These are phyloP conservation scores for Tortrix viridana DNA, from an alignment of 2,888 invertebrate genomes.

Conservation along the genomic window DNA sequence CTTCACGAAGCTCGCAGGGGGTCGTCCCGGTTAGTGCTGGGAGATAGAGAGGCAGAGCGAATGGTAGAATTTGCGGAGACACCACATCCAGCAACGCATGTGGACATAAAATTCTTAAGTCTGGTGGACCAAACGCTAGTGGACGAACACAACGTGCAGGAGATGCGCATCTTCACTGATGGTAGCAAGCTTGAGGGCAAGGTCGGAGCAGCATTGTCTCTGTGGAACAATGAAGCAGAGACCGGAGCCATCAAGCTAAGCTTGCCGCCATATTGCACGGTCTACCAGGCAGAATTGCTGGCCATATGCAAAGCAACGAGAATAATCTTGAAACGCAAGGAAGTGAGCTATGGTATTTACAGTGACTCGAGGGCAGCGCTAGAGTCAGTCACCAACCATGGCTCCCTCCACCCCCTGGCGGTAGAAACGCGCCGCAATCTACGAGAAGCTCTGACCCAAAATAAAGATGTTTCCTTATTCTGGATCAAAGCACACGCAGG, in stretches of 20 bases:
- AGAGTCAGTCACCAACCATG: not conserved
- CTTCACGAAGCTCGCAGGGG: not conserved
- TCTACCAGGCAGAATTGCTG: not conserved
- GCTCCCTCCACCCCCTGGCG: too few relatives aligned
- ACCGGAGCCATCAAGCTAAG: not conserved
- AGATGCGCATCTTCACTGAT: not conserved
- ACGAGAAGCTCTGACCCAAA: too few relatives aligned
- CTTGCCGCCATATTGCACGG: not conserved
- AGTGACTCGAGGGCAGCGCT: not conserved
- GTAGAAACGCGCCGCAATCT: too few relatives aligned
- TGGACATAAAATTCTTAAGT: not conserved
- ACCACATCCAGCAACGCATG: not conserved
- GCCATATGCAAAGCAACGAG: not conserved
- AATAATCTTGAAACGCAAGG: not conserved
- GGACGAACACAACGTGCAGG: not conserved
- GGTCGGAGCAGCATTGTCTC: not conserved
- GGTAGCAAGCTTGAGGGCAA: not conserved
- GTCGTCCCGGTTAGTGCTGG: not conserved
- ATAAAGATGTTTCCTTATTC: too few relatives aligned
- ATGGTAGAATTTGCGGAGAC: not conserved
- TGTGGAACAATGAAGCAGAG: not conserved
- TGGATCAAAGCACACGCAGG: too few relatives aligned
- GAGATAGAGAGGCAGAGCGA: not conserved
- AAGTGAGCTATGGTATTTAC: not conserved
- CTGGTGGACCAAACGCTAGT: not conserved